These are phyloP conservation scores for Phalanger gymnotis DNA, from an alignment of 2,797 vertebrate genomes.

Conservation along the genomic window DNA sequence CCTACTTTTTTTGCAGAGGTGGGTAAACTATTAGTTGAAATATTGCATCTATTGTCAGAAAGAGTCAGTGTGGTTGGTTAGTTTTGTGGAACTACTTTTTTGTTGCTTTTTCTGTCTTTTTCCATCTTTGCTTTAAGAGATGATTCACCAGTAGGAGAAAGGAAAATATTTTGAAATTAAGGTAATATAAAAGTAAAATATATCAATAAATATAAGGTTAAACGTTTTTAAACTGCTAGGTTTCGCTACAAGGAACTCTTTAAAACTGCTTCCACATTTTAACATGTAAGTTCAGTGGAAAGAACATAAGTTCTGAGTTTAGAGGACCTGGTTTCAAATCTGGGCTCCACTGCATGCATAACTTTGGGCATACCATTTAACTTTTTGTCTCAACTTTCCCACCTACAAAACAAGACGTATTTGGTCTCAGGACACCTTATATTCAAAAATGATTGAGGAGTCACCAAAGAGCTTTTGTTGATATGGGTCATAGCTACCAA, in stretches of 20 bases:
- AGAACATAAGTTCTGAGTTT: not conserved
- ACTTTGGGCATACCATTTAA: not conserved
- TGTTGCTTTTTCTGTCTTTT: too few relatives aligned
- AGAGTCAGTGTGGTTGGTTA: not conserved
- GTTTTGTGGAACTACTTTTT: not conserved
- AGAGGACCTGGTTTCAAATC: not conserved
- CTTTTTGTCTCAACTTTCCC: not conserved
- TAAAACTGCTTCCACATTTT: not conserved
- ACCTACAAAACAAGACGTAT: not conserved
- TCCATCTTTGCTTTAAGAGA: not conserved
- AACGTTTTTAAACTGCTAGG: too few relatives aligned
- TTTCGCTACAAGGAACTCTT: not conserved
- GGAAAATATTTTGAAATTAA: too few relatives aligned
- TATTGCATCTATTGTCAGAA: not conserved
- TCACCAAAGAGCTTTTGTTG: not conserved
- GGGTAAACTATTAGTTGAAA: too few relatives aligned
- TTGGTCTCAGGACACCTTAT: not conserved
- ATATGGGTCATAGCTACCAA: not conserved
- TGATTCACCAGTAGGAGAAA: too few relatives aligned
- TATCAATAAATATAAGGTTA: too few relatives aligned
- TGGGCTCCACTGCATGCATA: not conserved
- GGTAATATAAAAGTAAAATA: too few relatives aligned
- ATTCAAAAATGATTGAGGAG: not conserved
- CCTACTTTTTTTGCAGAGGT: not conserved
- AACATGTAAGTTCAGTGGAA: not conserved